Evolutionary conservation across 2,888 invertebrate genomes (phyloP), one percentile per base, ranked within the genome.

Genomic region (Copidosoma aretas): DNA sequence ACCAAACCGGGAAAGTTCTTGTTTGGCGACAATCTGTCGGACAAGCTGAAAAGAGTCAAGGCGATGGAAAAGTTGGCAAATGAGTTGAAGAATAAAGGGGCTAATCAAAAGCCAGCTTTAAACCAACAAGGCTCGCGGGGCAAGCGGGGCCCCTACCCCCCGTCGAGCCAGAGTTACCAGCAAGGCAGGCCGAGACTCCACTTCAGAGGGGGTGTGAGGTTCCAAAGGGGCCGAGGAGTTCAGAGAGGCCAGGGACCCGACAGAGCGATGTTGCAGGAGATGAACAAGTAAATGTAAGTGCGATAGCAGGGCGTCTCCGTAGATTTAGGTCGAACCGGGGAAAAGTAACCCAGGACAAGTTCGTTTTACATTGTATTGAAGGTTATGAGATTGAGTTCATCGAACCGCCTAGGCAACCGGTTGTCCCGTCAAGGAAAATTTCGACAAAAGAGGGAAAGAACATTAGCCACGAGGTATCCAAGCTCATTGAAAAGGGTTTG

Each of bases 281-380:
- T 10, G 17, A 51, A 39, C 17, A 24, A 59, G 15, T 60, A 58
- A 53, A 70, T 60, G 64, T 67, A 70, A 52, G 57, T 32, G 43
- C 32, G 3, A 8, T n/a, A 46, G 57, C n/a, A 5, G 39, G 57
- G 22, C 1, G 39, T 10, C 17, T 57, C 5, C 10, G 19, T 1
- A 17, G 14, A 0, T 57, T 57, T 57, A 4, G 12, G 15, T 4
- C 22, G 1, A 14, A 21, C 12, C 25, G 57, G 57, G 12, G 25
- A 22, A 1, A 15, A 8, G 17, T 57, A 2, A 57, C 57, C 17
- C 17, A 15, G 15, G 57, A 57, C 25, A 25, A 17, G 1, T 25
- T 57, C 14, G 25, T 57, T 12, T 22, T 57, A 17, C 12, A 22
- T 25, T 57, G 57, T n/a, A 17, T 57, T 22, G 17, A 14, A 17